phyloP scores from a whole-genome alignment of 2,888 invertebrate species.

The Tinea semifulvella region DNA sequence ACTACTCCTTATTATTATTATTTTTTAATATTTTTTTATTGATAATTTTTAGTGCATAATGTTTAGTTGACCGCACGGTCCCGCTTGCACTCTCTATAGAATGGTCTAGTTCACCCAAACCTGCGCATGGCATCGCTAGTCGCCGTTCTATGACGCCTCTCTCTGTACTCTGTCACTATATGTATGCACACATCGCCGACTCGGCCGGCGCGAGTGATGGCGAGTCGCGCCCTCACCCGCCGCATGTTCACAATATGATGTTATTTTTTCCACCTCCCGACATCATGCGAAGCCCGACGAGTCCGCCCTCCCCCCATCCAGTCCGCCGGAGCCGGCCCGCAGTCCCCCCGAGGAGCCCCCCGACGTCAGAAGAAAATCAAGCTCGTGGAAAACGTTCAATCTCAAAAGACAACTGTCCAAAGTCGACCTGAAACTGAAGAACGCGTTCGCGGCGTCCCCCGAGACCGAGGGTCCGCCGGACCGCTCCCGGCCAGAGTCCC shows the following conservation, averaged over 20 bases:
- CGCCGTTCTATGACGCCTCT: too few relatives aligned
- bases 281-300: slow-evolving; percentile 47
- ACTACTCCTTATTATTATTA: too few relatives aligned
- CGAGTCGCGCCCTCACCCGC: not conserved
- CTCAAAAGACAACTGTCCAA: slow-evolving; percentile 83
- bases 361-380: slow-evolving; percentile 70
- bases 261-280: slow-evolving; percentile 31
- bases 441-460: slow-evolving; percentile 63
- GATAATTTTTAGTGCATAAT: too few relatives aligned
- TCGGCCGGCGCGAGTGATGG: not conserved
- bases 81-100: too few relatives aligned
- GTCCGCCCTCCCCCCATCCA: slow-evolving; percentile 25
- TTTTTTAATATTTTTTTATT: too few relatives aligned
- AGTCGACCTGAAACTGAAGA: slow-evolving; percentile 79
- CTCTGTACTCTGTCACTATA: too few relatives aligned
- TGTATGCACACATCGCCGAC: not conserved
- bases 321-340: slow-evolving; percentile 19
- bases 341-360: slow-evolving; percentile 26
- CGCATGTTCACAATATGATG: slow-evolving; percentile 27
- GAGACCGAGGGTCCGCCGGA: slow-evolving; percentile 33
- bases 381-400: slow-evolving; percentile 80
- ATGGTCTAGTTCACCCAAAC: too few relatives aligned
- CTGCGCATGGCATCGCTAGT: too few relatives aligned
- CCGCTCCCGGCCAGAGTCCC: slow-evolving; percentile 24
- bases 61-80: too few relatives aligned